Percentiles rank a stretch among this genome's conserved stretches.
These are phyloP conservation scores for Limnodromus scolopaceus DNA, from an alignment of 2,797 vertebrate species.

Conservation along the genomic window DNA sequence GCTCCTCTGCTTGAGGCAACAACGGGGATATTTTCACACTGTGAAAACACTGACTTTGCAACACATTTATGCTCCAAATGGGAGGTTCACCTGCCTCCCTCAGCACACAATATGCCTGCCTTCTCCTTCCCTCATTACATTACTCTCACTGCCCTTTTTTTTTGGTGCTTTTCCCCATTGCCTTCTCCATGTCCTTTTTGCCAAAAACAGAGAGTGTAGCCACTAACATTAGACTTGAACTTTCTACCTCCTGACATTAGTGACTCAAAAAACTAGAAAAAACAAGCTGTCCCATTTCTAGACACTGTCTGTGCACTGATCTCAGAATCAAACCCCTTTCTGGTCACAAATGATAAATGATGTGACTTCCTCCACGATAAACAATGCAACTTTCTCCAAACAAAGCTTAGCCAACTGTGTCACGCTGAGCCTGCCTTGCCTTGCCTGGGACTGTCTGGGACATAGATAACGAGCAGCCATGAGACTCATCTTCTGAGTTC, in stretches of 20 bases:
- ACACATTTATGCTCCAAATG: not conserved
- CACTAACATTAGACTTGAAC: not conserved
- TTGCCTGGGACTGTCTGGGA: not conserved
- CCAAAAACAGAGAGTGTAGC: not conserved
- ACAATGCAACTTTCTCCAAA: not conserved
- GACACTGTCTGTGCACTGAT: not conserved
- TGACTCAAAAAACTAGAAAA: constrained; percentile 10
- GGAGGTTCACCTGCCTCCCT: not conserved
- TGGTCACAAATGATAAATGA: not conserved
- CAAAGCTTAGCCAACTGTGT: not conserved
- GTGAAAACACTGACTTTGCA: not conserved
- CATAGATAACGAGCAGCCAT: not conserved
- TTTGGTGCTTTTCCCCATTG: not conserved
- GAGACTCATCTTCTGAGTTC: not conserved
- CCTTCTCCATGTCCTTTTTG: not conserved
- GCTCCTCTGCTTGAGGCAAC: not conserved
- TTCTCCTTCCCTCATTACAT: not conserved
- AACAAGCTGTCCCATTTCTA: constrained; percentile 30
- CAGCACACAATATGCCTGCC: not conserved
- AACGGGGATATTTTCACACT: not conserved
- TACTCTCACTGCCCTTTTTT: not conserved
- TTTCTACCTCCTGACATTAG: constrained; percentile 1
- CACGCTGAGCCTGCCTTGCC: not conserved
- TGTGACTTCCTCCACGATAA: not conserved
- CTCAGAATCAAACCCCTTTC: not conserved